These are phyloP conservation scores for Orchesellides sinensis DNA, from an alignment of 2,888 invertebrate species.

Conservation along the genomic window DNA sequence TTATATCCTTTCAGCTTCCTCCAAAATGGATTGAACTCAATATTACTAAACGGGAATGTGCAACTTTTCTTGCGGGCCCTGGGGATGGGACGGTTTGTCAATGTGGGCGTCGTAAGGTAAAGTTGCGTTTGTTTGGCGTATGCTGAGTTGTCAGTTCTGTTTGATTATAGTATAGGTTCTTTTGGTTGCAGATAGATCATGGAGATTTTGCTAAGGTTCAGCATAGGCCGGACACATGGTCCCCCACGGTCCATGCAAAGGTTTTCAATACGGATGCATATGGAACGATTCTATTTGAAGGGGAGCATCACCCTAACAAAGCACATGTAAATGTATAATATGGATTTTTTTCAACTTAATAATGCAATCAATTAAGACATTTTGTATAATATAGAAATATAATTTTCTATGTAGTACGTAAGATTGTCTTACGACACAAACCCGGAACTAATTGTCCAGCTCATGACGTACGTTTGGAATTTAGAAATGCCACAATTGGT, in stretches of 20 bases:
- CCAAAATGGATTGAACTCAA: constrained; percentile 97
- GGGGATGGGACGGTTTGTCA: constrained; percentile 84
- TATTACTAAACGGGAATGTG: constrained; percentile 96
- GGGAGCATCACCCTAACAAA: constrained; percentile 97
- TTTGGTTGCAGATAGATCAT: constrained; percentile 34
- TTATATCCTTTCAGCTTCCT: constrained; percentile 82
- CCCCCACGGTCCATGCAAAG: constrained; percentile 86
- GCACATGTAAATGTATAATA: constrained; percentile 85
- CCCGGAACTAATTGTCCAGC: constrained; percentile 94
- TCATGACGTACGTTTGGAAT: constrained; percentile 96
- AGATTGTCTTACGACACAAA: constrained; percentile 95
- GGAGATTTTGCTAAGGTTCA: constrained; percentile 34
- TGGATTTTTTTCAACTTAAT: neutral
- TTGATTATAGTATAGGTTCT: neutral
- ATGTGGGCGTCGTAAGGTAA: constrained; percentile 60
- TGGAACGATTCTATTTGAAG: constrained; percentile 98
- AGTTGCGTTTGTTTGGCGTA: too few relatives aligned
- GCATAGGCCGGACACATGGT: constrained; percentile 45
- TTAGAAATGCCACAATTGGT: constrained; percentile 96
- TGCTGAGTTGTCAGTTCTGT: neutral
- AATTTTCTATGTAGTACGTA: constrained; percentile 88
- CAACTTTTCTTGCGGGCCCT: constrained; percentile 91
- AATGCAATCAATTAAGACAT: too few relatives aligned
- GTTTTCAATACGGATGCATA: constrained; percentile 90
- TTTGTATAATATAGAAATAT: too few relatives aligned